Conservation (phyloP, 1,140 invertebrate species). For the Hydropsyche tenuis region DNA sequence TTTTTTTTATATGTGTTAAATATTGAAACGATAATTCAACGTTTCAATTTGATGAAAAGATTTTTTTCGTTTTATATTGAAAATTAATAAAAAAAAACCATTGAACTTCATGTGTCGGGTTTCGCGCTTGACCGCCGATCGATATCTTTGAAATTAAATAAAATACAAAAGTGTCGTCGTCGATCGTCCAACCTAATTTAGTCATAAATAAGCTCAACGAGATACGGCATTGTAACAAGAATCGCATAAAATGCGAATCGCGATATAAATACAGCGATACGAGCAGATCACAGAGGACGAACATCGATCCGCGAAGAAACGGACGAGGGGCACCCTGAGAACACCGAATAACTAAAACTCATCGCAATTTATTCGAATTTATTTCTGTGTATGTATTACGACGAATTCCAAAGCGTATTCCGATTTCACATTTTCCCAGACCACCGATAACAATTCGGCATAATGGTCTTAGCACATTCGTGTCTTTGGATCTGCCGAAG, state of each 20-base stretch:
- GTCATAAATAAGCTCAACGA: constrained; percentile 42
- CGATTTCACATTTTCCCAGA: background rate
- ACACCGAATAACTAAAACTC: no score
- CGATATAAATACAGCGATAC: constrained; percentile 44
- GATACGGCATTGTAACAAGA: constrained; percentile 26
- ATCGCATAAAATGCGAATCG: constrained; percentile 43
- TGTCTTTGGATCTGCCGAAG: background rate
- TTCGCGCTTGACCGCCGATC: constrained; percentile 33
- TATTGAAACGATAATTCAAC: background rate
- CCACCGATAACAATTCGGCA: background rate
- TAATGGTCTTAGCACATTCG: background rate
- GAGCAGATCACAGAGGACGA: background rate
- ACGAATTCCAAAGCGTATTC: background rate
- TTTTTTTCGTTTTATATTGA: no score
- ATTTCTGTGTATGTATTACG: background rate
- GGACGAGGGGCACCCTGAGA: no score
- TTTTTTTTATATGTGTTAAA: background rate
- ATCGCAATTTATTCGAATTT: no score
- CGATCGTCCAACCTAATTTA: constrained; percentile 39
- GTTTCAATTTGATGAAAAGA: no score
- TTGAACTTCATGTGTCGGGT: background rate
- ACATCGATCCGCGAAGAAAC: background rate
- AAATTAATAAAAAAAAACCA: background rate
- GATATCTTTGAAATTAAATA: constrained; percentile 31
- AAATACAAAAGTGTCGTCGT: constrained; percentile 34